Evolutionary conservation across 2,888 invertebrate species (phyloP), one percentile per base, ranked within the genome.

Genomic region (Cryptocheilus praepositus): DNA sequence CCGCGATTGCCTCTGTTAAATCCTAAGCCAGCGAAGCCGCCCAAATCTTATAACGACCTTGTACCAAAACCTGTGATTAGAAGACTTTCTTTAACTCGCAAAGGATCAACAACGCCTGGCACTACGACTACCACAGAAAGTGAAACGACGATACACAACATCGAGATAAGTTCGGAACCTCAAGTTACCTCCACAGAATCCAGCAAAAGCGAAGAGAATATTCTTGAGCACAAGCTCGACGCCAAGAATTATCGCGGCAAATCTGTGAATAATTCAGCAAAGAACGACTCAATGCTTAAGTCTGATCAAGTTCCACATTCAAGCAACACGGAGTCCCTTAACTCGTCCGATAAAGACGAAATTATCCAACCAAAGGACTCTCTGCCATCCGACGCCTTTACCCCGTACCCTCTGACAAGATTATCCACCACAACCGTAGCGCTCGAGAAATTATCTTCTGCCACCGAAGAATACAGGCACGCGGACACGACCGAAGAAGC

Each of bases 61-160:
- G 86, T 85, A 1, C 84, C 87, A 0, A 88, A 85, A 61, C 87
- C 88, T 0, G 71, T 85, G 0, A 88, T 88, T 45, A 79, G 86
- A 36, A 87, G 84, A 51, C 74, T 80, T 21, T 76, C 87, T 16
- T 62, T 88, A 2, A 59, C 81, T 1, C 79, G 85, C 56, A 85
- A 82, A 58, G 28, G 76, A 2, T 60, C 77, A 0, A 73, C 76
- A 2, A 68, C 78, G 1, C 67, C 69, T 3, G 58, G 73, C 0
- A 51, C 61, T 0, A 70, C 64, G 13, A 55, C 58, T 51, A 61
- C 68, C 21, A 56, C 49, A 3, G 46, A 54, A 54, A 19, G 5
- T 65, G 64, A 0, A 64, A 61, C 3, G 66, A 71, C 0, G 18
- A 54, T 18, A 15, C 19, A 0, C 60, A 63, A 54, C 22, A 15